These are phyloP conservation scores for Pomacea maculata DNA, from an alignment of 1,140 invertebrate genomes.

Conservation along the genomic window DNA sequence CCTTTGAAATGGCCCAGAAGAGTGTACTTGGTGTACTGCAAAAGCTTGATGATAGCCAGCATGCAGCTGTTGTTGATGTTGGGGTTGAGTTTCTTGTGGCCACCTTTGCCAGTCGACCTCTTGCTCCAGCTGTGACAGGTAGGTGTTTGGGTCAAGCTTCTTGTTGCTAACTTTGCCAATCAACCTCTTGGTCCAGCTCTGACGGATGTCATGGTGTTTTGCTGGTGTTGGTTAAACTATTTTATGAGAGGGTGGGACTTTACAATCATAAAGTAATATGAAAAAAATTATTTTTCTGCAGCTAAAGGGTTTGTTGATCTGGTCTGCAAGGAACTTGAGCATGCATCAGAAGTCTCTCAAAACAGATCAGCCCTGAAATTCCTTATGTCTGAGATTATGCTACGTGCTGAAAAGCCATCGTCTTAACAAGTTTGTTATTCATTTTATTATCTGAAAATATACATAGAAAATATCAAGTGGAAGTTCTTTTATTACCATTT, in stretches of 20 bases:
- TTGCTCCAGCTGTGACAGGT: constrained; percentile 18
- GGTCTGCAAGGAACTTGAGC: constrained; percentile 10
- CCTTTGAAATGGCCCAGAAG: constrained; percentile 28
- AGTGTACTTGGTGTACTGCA: constrained; percentile 19
- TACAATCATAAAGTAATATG: too few species aligned
- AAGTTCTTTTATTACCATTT: too few species aligned
- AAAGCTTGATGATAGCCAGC: constrained; percentile 9
- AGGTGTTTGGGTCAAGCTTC: background rate
- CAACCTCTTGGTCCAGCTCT: too few species aligned
- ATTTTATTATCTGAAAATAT: too few species aligned
- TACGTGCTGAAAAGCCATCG: constrained; percentile 3
- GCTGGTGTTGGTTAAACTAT: too few species aligned
- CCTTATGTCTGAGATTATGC: constrained; percentile 1
- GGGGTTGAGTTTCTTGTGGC: constrained; percentile 11
- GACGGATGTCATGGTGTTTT: too few species aligned
- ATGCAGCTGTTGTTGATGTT: constrained; percentile 6
- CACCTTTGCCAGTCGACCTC: constrained; percentile 8
- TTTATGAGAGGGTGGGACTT: too few species aligned
- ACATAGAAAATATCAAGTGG: too few species aligned
- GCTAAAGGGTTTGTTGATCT: constrained; percentile 6
- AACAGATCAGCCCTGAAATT: constrained; percentile 9
- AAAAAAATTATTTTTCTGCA: too few species aligned
- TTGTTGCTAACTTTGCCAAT: too few species aligned
- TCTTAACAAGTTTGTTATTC: too few species aligned
- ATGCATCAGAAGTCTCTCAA: constrained; percentile 6